Evolutionary conservation across 2,113 vertebrate species (phyloP), one percentile per base, ranked within the genome.

Genomic region (Desmodus rotundus): DNA sequence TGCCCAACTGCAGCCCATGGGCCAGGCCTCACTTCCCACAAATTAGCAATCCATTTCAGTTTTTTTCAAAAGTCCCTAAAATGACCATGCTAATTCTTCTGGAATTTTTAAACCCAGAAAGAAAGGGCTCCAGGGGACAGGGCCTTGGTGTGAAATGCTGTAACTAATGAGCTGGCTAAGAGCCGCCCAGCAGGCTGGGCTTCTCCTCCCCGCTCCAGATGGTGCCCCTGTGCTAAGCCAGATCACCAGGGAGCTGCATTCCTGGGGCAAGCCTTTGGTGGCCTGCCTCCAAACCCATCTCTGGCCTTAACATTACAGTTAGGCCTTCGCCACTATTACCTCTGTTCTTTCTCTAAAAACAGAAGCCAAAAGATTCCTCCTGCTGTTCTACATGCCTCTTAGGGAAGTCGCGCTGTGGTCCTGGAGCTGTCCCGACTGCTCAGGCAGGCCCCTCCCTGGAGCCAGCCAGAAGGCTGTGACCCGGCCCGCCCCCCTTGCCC

Each of bases 21-120:
- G 67, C n/a, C 31, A 56, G 68, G 45, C 10, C 56, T 67, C 58
- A 85, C 52, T n/a, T n/a, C 68, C 52, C 63, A 63, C 20, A 61
- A 41, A n/a, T 70, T 19, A 33, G 52, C 68, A 82, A 87, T 63
- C 26, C 38, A 56, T 91, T 76, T 43, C 36, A 28, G 15, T 14
- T n/a, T 65, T 84, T 73, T 47, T 41, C 3, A n/a, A 67, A 82
- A 72, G 52, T 43, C 45, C 43, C 11, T 70, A 24, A n/a, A 63
- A 82, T 87, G 47, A 38, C 26, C 47, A 77, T 52, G 22, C 31
- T 81, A 74, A 67, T 63, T 90, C 50, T 86, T 86, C 50, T 47
- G 43, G 76, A 82, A 82, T 52, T 86, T 61, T 93, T 70, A 93
- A 82, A 20, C 73, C 41, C 45, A 65, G 47, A 58, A 90, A 43